Base-by-base conservation (phyloP, 2,113 vertebrate genomes). In the Strix uralensis region DNA sequence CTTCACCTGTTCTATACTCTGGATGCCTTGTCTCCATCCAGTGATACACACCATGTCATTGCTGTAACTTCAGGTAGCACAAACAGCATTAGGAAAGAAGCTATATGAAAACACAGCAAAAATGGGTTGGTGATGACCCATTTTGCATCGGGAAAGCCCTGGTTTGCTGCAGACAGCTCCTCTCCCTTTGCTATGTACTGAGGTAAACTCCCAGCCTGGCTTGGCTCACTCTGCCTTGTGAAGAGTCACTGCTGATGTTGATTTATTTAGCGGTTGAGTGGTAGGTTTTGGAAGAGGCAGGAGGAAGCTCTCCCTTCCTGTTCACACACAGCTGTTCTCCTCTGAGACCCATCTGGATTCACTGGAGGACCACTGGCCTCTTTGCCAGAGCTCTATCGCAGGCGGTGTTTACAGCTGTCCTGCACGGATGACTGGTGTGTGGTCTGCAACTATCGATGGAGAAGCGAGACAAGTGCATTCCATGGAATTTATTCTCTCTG, bases 301-400 rank as follows among this genome's bases (percentile, higher is more conserved):
- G 66, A 97, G 96, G 90, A 96, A 91, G 61, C 80, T 94, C 86
- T 97, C 89, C 93, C 84, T 96, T 97, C 95, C 96, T 97, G 95
- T 97, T 98, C 95, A 86, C 88, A 96, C 92, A 92, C 94, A 98
- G 97, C 97, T 98, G 96, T 95, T 96, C 86, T 98, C 97, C 96
- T 90, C 88, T 0, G 95, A 97, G 96, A 96, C 88, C 62, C 91
- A 94, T 91, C 92, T 97, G 95, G 91, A 96, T 94, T 90, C 95
- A 77, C 66, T 85, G 91, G 91, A 97, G 97, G 95, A 97, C 94
- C 95, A 97, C 92, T 95, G 94, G 92, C 67, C 69, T 81, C 73
- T 77, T 91, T 96, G 89, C 95, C 95, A 97, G 92, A 97, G 90
- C 92, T 95, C 93, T 84, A 26, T 96, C 47, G 4, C 88, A 96